These are phyloP conservation scores for Dinothrombium tinctorium DNA, from an alignment of 1,140 invertebrate species.

Conservation along the genomic window DNA sequence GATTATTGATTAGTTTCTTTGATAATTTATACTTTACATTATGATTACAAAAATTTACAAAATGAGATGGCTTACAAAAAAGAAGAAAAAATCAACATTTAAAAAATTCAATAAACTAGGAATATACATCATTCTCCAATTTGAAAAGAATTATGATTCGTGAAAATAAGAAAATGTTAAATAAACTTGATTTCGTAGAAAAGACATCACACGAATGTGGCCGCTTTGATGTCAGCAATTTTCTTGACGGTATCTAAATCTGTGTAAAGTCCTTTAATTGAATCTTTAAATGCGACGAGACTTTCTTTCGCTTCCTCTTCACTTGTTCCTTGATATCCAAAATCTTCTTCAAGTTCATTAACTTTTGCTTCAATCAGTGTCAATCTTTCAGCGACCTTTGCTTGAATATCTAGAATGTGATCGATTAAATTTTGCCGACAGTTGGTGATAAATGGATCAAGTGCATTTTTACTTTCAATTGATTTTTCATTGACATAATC, in stretches of 20 bases:
- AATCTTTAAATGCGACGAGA: neutral
- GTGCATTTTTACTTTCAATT: neutral
- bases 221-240: neutral
- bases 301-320: slow-evolving; percentile 1
- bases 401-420: slow-evolving; percentile 1
- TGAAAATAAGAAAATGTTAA: too few relatives aligned
- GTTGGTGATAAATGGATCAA: neutral
- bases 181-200: too few relatives aligned
- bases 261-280: slow-evolving; percentile 1
- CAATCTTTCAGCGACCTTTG: neutral
- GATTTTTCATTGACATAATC: too few relatives aligned
- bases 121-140: too few relatives aligned
- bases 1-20: too few relatives aligned
- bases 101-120: too few relatives aligned
- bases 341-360: neutral
- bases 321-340: neutral
- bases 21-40: too few relatives aligned
- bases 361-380: neutral
- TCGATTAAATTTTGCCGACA: neutral
- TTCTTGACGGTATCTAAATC: slow-evolving; percentile 1
- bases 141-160: too few relatives aligned
- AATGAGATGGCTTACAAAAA: too few relatives aligned
- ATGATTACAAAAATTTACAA: too few relatives aligned
- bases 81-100: too few relatives aligned
- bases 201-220: too few relatives aligned